Evolutionary conservation across 2,113 vertebrate species (phyloP).

Genomic region (Psittacus erithacus): DNA sequence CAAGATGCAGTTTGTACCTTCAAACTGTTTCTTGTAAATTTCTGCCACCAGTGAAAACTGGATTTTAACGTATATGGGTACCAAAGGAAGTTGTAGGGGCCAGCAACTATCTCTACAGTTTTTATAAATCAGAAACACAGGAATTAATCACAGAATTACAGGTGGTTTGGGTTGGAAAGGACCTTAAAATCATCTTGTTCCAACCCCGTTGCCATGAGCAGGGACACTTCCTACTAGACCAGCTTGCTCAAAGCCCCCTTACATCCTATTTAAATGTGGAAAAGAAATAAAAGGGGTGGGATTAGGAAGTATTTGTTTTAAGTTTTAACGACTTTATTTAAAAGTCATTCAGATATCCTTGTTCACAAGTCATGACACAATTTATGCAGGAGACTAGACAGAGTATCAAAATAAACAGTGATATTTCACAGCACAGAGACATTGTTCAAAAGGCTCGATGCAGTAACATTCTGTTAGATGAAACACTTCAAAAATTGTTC

Average conservation of each 20-base stretch:
- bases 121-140: not conserved
- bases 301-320: not conserved
- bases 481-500: not conserved
- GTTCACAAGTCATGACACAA: not conserved
- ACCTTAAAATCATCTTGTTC: not conserved
- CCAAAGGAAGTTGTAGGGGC: not conserved
- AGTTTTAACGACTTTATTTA: not conserved
- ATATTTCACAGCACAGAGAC: rapidly evolving
- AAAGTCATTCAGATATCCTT: no score
- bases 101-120: not conserved
- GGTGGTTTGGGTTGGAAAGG: not conserved
- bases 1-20: not conserved
- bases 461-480: no score
- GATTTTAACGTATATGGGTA: rapidly evolving
- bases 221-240: not conserved
- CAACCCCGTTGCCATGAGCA: not conserved
- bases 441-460: not conserved
- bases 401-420: rapidly evolving
- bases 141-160: not conserved
- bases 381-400: not conserved
- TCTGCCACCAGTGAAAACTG: not conserved
- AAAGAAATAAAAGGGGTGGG: not conserved
- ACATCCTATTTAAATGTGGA: not conserved
- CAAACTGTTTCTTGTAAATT: not conserved
- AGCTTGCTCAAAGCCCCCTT: not conserved